These are phyloP conservation scores for Sander lucioperca DNA, from an alignment of 2,113 vertebrate genomes.

Conservation along the genomic window DNA sequence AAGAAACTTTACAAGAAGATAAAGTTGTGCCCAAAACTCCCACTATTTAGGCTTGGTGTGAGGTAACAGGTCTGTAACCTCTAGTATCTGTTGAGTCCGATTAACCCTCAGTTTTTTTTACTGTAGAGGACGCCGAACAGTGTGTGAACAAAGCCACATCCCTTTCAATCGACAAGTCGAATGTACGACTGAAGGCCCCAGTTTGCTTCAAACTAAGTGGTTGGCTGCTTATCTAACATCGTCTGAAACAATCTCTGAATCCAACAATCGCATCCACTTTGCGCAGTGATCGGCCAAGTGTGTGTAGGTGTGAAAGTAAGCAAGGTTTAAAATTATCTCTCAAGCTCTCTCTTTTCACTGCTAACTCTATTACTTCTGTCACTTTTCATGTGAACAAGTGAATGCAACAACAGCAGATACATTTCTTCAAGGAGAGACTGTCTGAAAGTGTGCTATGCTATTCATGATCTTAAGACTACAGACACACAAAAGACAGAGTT, in stretches of 20 bases:
- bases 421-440: no score
- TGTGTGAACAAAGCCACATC: not conserved
- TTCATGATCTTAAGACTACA: no score
- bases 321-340: no score
- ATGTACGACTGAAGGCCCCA: slow-evolving; percentile 1
- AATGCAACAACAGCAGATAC: no score
- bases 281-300: no score
- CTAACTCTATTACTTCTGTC: not conserved
- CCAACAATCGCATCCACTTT: not conserved
- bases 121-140: not conserved
- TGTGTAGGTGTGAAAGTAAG: no score
- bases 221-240: not conserved
- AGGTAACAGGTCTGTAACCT: not conserved
- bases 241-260: not conserved
- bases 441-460: no score
- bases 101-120: not conserved
- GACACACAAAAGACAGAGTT: no score
- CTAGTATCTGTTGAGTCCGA: not conserved
- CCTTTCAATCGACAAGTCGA: not conserved
- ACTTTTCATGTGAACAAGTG: no score
- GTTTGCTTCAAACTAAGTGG: slow-evolving; percentile 3
- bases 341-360: no score
- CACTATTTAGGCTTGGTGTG: not conserved
- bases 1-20: not conserved
- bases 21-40: not conserved